These are phyloP conservation scores for Nematopogon swammerdamellus DNA, from an alignment of 2,888 invertebrate genomes.

Conservation along the genomic window DNA sequence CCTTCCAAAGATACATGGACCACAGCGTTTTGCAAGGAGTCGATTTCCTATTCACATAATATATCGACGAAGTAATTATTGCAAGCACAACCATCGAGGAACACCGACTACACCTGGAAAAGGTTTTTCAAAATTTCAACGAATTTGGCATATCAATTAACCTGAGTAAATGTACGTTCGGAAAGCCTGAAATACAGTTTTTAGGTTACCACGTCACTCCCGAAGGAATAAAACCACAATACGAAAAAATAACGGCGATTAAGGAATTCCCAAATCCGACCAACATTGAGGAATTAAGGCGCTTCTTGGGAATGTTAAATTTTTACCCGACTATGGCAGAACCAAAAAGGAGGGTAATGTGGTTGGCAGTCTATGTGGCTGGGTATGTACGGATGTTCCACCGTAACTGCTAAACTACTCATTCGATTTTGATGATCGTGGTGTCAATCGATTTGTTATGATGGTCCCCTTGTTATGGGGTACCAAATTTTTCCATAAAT, in stretches of 20 bases:
- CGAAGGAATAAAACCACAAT: slow-evolving; percentile 1
- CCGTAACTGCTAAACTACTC: no score
- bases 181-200: slow-evolving; percentile 6
- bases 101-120: slow-evolving; percentile 9
- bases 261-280: slow-evolving; percentile 7
- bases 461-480: no score
- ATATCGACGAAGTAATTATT: slow-evolving; percentile 20
- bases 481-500: no score
- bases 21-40: slow-evolving; percentile 10
- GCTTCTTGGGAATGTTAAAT: slow-evolving; percentile 5
- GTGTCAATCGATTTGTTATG: no score
- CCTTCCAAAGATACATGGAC: slow-evolving; percentile 20
- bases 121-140: slow-evolving; percentile 10
- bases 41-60: slow-evolving; percentile 14
- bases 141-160: slow-evolving; percentile 12
- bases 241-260: slow-evolving; percentile 3
- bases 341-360: no score
- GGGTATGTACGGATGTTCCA: no score
- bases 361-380: no score
- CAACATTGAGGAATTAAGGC: slow-evolving; percentile 6
- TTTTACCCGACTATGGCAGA: no score
- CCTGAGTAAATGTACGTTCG: slow-evolving; percentile 9
- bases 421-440: no score
- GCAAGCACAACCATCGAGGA: slow-evolving; percentile 9
- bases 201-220: slow-evolving; percentile 1